Percentiles rank a stretch among this genome's conserved stretches.
phyloP scores from a whole-genome alignment of 2,888 invertebrate genomes.

The Scelioninae gen. 2 region DNA sequence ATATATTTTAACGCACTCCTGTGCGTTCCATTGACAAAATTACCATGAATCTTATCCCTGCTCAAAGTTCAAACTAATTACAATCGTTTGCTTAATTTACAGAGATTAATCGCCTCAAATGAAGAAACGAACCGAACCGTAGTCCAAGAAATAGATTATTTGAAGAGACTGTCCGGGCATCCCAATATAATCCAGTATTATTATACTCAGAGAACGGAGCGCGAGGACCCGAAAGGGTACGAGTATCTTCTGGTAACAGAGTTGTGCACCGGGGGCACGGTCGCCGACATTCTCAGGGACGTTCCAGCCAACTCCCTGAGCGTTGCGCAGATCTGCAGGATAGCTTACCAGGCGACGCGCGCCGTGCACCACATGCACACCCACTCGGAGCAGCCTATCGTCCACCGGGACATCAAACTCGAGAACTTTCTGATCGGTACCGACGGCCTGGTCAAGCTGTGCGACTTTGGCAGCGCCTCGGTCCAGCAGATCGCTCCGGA shows the following conservation, averaged over 20 bases:
- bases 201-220: constrained; percentile 79
- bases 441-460: constrained; percentile 92
- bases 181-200: constrained; percentile 93
- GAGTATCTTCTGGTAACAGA: constrained; percentile 96
- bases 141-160: constrained; percentile 87
- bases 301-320: constrained; percentile 77
- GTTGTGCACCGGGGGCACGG: constrained; percentile 86
- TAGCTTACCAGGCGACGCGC: constrained; percentile 93
- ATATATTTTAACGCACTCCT: too few relatives aligned
- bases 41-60: too few relatives aligned
- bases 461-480: constrained; percentile 98
- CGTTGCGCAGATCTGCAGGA: constrained; percentile 83
- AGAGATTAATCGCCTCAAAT: constrained; percentile 88
- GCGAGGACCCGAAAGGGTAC: constrained; percentile 69
- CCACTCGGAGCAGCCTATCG: constrained; percentile 89
- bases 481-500: constrained; percentile 89
- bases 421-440: constrained; percentile 94
- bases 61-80: not conserved
- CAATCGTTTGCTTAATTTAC: constrained; percentile 38
- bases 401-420: constrained; percentile 96
- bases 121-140: constrained; percentile 87
- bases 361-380: constrained; percentile 96
- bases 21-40: too few relatives aligned
- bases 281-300: constrained; percentile 71
- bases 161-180: constrained; percentile 94